A percentile compares a stretch with the other conserved stretches of the same genome.
phyloP scores from a whole-genome alignment of 2,113 vertebrate genomes.

The rat (Rattus norvegicus) region GRCr8 NC_086020.1:107512001-107512500 shows the following conservation, averaged over 20 bases:
- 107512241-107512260: neutral
- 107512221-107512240: neutral
- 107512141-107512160: neutral
- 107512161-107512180: neutral
- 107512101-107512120: constrained; percentile 1
- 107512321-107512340: neutral
- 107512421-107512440: neutral
- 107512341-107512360: neutral
- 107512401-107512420: neutral
- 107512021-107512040: neutral
- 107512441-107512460: neutral
- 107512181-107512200: neutral
- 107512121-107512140: neutral
- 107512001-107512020: neutral
- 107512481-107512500: neutral
- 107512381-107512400: neutral
- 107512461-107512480: neutral
- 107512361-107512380: neutral
- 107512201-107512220: neutral
- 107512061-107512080: neutral
- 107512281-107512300: neutral
- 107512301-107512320: neutral
- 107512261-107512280: neutral
- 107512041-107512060: neutral
- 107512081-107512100: neutral